Base-by-base conservation (phyloP, 2,888 invertebrate species). In the Lordiphosa andalusiaca region DNA sequence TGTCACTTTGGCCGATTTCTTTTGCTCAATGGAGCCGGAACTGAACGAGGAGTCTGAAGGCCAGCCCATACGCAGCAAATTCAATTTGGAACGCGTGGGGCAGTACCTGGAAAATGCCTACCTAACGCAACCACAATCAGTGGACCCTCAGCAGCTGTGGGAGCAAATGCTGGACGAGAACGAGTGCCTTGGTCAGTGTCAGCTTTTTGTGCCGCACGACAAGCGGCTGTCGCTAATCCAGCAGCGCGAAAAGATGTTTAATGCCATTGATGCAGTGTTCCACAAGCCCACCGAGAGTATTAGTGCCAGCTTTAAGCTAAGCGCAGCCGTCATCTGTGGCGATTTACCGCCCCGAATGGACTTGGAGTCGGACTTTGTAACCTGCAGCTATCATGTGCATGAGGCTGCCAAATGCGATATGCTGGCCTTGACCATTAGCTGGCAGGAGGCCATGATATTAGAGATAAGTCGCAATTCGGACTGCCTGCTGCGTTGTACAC, bases 1-100 rank as follows among this genome's bases (percentile, higher is more conserved):
- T 5, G 93, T 94, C n/a, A 95, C 96, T 83, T 95, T 98, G 58
- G 95, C 96, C 0, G 96, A 97, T 75, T 98, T 98, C 88, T 90
- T 98, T 39, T 84, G 82, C 33, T 19, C 66, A 5, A 84, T 80
- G 80, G 80, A 80, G 37, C 77, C 77, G 0, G 84, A 80, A 12
- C 5, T 68, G 4, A 55, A 53, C 0, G 56, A 54, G 16, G 90
- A 91, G 65, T 83, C 78, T 49, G 78, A 85, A 25, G 76, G 78
- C 6, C 84, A 87, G 10, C 51, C 33, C 3, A 30, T 90, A 72
- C 86, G 90, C 78, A 70, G 93, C 65, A 90, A 93, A 74, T 96
- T 96, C 81, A 95, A 96, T 88, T 91, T 98, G 76, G 98, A 98
- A 90, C 93, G 95, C 84, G 92, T 98, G 42, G 98, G 98, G 0